Evolutionary conservation across 2,113 vertebrate species (phyloP).

Genomic region (Trichechus manatus): DNA sequence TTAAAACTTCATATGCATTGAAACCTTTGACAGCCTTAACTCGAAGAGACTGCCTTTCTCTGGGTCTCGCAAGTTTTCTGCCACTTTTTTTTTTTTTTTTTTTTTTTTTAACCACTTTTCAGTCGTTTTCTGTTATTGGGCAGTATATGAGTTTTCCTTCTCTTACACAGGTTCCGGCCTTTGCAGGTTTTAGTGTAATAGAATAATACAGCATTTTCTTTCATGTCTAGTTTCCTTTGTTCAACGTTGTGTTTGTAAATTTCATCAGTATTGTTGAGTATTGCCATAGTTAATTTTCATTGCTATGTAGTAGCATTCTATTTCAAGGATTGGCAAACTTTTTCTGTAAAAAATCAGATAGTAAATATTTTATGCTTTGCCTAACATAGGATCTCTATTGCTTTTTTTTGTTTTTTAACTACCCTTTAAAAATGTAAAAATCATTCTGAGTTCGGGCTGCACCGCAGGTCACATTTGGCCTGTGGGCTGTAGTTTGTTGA

Average conservation of each 20-base stretch:
- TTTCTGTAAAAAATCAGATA: not conserved
- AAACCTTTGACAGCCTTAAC: not conserved
- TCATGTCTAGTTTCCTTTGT: not conserved
- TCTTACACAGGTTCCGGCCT: not conserved
- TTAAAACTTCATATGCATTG: not conserved
- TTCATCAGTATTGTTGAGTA: not conserved
- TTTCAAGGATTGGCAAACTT: not conserved
- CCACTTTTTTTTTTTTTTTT: not conserved
- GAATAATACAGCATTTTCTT: not conserved
- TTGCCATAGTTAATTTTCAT: not conserved
- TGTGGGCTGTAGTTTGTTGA: not conserved
- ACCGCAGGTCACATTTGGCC: not conserved
- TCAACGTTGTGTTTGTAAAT: not conserved
- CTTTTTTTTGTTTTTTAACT: not conserved
- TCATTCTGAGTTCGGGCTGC: not conserved
- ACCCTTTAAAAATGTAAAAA: constrained; percentile 10
- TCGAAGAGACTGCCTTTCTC: not conserved
- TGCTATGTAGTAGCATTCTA: not conserved
- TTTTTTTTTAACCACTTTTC: not conserved
- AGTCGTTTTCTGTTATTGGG: not conserved
- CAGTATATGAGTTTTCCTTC: not conserved
- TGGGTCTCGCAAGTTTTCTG: not conserved
- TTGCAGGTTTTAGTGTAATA: not conserved
- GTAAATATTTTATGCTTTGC: not conserved
- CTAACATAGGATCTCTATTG: not conserved